Evolutionary conservation across 2,113 vertebrate genomes (phyloP).

Genomic region (Mormyrus lacerda): DNA sequence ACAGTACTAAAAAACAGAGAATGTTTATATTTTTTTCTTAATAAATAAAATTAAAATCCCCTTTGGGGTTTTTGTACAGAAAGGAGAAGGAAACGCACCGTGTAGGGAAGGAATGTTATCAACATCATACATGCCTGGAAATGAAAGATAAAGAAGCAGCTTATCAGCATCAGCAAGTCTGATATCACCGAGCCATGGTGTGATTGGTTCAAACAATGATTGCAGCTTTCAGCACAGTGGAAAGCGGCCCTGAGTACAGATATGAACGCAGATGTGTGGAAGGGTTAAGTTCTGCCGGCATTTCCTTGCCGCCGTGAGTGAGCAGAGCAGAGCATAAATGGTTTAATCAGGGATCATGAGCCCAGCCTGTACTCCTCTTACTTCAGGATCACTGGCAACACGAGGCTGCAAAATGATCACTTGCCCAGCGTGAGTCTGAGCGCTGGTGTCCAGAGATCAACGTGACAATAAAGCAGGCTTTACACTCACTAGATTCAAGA

Average conservation of each 20-base stretch:
- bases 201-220: neutral
- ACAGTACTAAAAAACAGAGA: neutral
- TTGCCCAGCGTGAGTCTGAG: neutral
- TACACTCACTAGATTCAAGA: constrained; percentile 64
- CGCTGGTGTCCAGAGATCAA: neutral
- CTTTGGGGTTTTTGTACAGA: neutral
- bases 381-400: neutral
- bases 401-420: neutral
- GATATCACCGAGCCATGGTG: neutral
- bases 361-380: neutral
- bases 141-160: neutral
- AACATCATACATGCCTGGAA: constrained; percentile 70
- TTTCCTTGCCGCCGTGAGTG: neutral
- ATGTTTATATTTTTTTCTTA: neutral
- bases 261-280: neutral
- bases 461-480: neutral
- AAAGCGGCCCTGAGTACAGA: neutral
- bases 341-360: neutral
- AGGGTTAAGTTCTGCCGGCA: neutral
- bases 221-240: neutral
- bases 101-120: constrained; percentile 70
- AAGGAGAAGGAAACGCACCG: constrained; percentile 49
- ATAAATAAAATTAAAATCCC: neutral
- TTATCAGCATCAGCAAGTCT: neutral
- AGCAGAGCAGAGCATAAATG: neutral